These are phyloP conservation scores for Sphaerophoria taeniata DNA, from an alignment of 2,888 invertebrate genomes.

Conservation along the genomic window DNA sequence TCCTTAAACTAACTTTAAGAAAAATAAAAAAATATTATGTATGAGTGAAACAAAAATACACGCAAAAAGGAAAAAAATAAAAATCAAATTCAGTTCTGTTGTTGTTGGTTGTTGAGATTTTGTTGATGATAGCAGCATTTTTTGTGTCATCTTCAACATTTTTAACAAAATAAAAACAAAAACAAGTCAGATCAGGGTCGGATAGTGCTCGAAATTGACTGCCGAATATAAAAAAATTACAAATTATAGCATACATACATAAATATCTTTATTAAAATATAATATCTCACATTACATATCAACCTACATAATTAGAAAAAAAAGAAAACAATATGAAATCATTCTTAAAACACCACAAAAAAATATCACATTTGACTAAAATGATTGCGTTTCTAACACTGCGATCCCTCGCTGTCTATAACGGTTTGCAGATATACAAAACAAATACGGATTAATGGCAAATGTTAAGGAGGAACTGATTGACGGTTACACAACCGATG, in stretches of 20 bases:
- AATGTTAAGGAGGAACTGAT: slow-evolving; percentile 70
- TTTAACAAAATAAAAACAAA: slow-evolving; percentile 45
- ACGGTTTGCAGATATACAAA: slow-evolving; percentile 77
- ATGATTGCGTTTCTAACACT: slow-evolving; percentile 75
- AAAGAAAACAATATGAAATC: slow-evolving; percentile 39
- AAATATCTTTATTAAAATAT: slow-evolving; percentile 43
- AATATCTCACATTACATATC: slow-evolving; percentile 53
- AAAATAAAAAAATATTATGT: slow-evolving; percentile 11
- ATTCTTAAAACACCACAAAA: slow-evolving; percentile 55
- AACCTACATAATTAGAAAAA: slow-evolving; percentile 43
- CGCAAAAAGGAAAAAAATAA: slow-evolving; percentile 35
- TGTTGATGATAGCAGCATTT: slow-evolving; percentile 76
- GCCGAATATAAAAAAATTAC: slow-evolving; percentile 71
- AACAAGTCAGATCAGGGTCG: slow-evolving; percentile 69
- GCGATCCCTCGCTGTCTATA: slow-evolving; percentile 76
- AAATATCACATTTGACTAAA: slow-evolving; percentile 55
- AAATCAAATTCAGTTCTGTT: slow-evolving; percentile 77
- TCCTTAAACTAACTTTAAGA: slow-evolving; percentile 12
- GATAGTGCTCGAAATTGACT: slow-evolving; percentile 75
- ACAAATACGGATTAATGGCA: slow-evolving; percentile 74
- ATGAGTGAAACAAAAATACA: slow-evolving; percentile 47
- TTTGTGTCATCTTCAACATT: slow-evolving; percentile 66
- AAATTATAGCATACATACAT: slow-evolving; percentile 60
- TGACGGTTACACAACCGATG: slow-evolving; percentile 62
- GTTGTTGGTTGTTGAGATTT: slow-evolving; percentile 77